Conservation (phyloP, 2,888 invertebrate genomes). For the Morinoia aosen region DNA sequence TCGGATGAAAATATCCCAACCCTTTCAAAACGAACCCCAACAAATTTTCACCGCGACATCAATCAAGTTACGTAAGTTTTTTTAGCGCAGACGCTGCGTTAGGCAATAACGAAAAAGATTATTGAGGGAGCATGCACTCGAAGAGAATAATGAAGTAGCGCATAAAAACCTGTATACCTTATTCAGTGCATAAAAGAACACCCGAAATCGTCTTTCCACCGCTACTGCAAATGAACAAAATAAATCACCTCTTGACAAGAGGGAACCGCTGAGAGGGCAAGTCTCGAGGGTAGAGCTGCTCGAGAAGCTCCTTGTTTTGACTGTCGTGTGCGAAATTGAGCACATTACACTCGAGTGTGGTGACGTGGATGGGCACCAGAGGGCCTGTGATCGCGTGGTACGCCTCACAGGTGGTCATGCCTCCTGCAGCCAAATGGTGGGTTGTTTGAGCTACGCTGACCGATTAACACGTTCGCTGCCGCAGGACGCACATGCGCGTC, state of each 20-base stretch:
- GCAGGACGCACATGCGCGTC: no score
- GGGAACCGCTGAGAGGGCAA: conserved; percentile 28
- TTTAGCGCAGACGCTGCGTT: not conserved
- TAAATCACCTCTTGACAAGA: conserved; percentile 30
- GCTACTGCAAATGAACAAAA: not conserved
- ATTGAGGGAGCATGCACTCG: not conserved
- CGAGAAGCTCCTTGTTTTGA: conserved; percentile 79
- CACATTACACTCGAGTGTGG: conserved; percentile 79
- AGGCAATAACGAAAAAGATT: not conserved
- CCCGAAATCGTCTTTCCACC: not conserved
- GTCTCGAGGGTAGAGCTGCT: conserved; percentile 67
- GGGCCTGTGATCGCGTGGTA: conserved; percentile 19
- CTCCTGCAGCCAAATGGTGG: not conserved
- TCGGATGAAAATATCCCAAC: no score
- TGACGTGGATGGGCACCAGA: conserved; percentile 66
- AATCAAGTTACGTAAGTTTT: not conserved
- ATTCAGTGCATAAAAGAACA: not conserved
- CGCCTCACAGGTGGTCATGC: conserved; percentile 8
- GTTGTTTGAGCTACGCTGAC: conserved; percentile 40
- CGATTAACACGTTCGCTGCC: no score
- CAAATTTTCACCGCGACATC: not conserved
- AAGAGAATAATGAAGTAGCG: not conserved
- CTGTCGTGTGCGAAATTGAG: conserved; percentile 79
- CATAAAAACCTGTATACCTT: not conserved
- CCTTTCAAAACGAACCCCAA: not conserved